phyloP scores from a whole-genome alignment of 1,140 invertebrate species.

The Anastrepha obliqua region DNA sequence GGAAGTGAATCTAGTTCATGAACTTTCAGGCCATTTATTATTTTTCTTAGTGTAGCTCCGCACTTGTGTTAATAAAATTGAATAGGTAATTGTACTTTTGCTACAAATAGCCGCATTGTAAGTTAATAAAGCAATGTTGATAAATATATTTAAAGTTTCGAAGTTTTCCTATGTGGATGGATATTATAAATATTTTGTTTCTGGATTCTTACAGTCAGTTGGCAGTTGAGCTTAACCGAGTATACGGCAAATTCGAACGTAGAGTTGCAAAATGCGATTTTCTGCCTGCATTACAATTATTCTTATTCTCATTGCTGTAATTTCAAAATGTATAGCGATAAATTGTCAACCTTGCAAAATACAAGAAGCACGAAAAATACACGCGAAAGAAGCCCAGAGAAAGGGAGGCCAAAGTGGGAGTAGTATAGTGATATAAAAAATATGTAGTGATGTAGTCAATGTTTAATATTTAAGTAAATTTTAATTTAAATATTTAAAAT shows the following conservation, averaged over 20 bases:
- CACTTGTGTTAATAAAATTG: too few species aligned
- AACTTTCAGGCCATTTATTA: too few species aligned
- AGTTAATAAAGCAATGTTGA: neutral
- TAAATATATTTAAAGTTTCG: too few species aligned
- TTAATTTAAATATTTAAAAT: too few species aligned
- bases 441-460: too few species aligned
- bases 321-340: constrained; percentile 57
- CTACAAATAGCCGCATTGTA: neutral
- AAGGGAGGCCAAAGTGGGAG: neutral
- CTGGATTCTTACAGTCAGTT: neutral
- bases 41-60: too few species aligned
- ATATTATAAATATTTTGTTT: neutral
- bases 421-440: neutral
- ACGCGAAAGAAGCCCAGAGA: constrained; percentile 60
- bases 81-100: too few species aligned
- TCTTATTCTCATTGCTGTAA: constrained; percentile 62
- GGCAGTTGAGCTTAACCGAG: too few species aligned
- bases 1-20: too few species aligned
- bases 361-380: constrained; percentile 64
- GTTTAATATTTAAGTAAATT: too few species aligned
- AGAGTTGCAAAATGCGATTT: constrained; percentile 2
- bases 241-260: too few species aligned
- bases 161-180: too few species aligned
- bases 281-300: neutral
- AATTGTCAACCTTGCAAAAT: constrained; percentile 69